These are phyloP conservation scores for Drosophila nigromelanica DNA, from an alignment of 1,140 invertebrate genomes.

Conservation along the genomic window DNA sequence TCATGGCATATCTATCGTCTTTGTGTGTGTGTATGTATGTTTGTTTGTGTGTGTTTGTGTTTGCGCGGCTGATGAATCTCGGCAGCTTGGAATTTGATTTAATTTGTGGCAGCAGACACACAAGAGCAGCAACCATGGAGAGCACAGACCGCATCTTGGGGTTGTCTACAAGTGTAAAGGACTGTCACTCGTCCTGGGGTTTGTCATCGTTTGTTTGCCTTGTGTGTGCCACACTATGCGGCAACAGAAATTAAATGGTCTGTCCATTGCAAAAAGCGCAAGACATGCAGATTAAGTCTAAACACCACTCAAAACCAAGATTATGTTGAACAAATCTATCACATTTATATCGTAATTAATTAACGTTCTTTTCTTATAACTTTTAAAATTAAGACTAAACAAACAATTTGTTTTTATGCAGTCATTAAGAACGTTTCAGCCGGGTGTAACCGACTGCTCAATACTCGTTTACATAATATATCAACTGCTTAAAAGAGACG, in stretches of 20 bases:
- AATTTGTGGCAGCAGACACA: slow-evolving; percentile 44
- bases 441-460: too few species aligned
- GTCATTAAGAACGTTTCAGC: too few species aligned
- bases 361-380: too few species aligned
- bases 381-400: too few species aligned
- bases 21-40: slow-evolving; percentile 19
- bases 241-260: slow-evolving; percentile 26
- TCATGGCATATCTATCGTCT: slow-evolving; percentile 38
- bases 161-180: slow-evolving; percentile 31
- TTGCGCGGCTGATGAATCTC: slow-evolving; percentile 61
- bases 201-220: slow-evolving; percentile 34
- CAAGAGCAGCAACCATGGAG: slow-evolving; percentile 16
- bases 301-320: neutral
- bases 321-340: too few species aligned
- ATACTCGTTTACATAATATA: too few species aligned
- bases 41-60: slow-evolving; percentile 25
- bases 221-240: slow-evolving; percentile 9
- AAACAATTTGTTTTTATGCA: too few species aligned
- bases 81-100: slow-evolving; percentile 47
- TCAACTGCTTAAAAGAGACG: too few species aligned
- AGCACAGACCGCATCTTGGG: slow-evolving; percentile 33
- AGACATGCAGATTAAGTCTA: slow-evolving; percentile 2
- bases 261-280: slow-evolving; percentile 1
- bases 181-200: slow-evolving; percentile 9
- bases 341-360: too few species aligned